phyloP scores from a whole-genome alignment of 2,113 vertebrate species.

The Aegithalos caudatus region DNA sequence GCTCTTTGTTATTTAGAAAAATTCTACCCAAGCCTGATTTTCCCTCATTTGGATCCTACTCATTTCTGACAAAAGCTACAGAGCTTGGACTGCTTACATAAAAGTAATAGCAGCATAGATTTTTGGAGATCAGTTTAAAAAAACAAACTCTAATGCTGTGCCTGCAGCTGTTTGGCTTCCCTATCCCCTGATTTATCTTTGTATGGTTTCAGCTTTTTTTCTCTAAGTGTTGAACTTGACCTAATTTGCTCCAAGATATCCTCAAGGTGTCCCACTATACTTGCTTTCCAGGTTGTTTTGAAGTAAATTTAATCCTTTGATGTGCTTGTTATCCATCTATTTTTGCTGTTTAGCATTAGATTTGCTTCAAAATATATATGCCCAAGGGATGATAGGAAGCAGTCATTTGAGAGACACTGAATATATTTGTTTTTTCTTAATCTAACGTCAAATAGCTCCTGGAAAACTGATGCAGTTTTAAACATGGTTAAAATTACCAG shows the following conservation, averaged over 20 bases:
- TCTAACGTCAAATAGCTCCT: neutral
- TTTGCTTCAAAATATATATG: neutral
- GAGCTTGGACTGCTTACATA: neutral
- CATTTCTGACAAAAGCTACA: neutral
- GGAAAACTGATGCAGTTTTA: neutral
- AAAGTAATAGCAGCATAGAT: neutral
- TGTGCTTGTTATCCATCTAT: neutral
- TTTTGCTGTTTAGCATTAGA: neutral
- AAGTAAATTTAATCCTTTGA: neutral
- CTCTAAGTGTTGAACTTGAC: neutral
- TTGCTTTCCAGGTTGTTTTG: neutral
- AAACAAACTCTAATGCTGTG: neutral
- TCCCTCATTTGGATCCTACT: neutral
- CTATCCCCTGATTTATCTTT: neutral
- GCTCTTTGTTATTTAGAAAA: neutral
- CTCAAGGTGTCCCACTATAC: neutral
- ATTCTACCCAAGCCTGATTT: neutral
- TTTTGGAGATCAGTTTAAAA: neutral
- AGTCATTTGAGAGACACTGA: neutral
- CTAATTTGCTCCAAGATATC: neutral
- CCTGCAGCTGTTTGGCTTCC: neutral
- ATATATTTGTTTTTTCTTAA: neutral
- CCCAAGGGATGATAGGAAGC: neutral
- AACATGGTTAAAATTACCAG: neutral
- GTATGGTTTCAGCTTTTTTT: neutral